phyloP scores from a whole-genome alignment of 2,888 invertebrate species.

The Tuta absoluta region DNA sequence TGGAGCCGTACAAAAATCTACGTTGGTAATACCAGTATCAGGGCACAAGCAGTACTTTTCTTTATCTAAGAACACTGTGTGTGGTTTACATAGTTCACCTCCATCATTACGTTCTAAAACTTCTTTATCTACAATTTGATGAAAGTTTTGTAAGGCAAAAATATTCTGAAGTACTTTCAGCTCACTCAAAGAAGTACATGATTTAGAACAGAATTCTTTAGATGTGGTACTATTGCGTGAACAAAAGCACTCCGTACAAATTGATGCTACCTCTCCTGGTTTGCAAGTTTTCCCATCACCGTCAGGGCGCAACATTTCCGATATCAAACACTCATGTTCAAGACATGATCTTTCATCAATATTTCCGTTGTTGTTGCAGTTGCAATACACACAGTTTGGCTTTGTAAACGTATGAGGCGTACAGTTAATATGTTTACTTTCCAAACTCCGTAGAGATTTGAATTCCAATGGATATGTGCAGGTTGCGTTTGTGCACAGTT shows the following conservation, averaged over 20 bases:
- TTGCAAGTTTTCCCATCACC: constrained; percentile 47
- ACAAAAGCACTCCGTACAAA: constrained; percentile 68
- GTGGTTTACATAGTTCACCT: constrained; percentile 51
- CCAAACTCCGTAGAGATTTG: constrained; percentile 41
- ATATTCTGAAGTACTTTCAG: constrained; percentile 57
- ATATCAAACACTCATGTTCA: constrained; percentile 57
- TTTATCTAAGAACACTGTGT: constrained; percentile 54
- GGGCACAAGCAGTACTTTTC: constrained; percentile 64
- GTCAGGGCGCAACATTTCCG: constrained; percentile 43
- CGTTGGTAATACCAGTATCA: constrained; percentile 49
- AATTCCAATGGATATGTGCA: constrained; percentile 43
- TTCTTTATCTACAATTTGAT: constrained; percentile 46
- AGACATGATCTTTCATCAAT: constrained; percentile 59
- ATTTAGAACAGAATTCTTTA: constrained; percentile 57
- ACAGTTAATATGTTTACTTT: constrained; percentile 45
- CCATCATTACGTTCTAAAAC: constrained; percentile 42
- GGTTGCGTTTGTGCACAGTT: constrained; percentile 48
- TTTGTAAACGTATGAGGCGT: constrained; percentile 54
- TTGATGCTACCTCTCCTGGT: constrained; percentile 61
- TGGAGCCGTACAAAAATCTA: constrained; percentile 53
- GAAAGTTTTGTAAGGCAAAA: constrained; percentile 44
- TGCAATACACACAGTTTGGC: constrained; percentile 65
- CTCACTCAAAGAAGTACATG: constrained; percentile 58
- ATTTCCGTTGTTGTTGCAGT: constrained; percentile 54
- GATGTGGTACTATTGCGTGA: constrained; percentile 47